Base-by-base conservation (phyloP, 2,113 vertebrate species). In the Cebus imitator region DNA sequence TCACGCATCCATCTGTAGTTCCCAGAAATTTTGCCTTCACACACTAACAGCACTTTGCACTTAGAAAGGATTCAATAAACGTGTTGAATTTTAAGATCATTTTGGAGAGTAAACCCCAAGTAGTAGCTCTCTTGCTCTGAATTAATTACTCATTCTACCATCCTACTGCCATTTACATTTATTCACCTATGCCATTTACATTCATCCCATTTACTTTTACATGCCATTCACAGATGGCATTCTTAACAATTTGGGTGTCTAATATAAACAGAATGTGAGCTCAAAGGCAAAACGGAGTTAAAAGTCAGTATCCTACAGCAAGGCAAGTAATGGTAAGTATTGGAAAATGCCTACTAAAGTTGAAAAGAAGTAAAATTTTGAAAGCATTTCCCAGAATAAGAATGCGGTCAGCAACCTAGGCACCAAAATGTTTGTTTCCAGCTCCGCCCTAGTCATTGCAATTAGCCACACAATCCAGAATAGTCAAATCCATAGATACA, bases 341-440 rank as follows among this genome's bases (percentile, higher is more conserved):
- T 55, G 9, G 32, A 81, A 73, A 13, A 23, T 23, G 8, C 21
- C 83, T 45, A 80, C 16, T 21, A 81, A 95, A 91, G 78, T 55
- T 80, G 27, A 81, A 92, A 94, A 86, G 20, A 92, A n/a, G 55
- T 45, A n/a, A 70, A 76, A 94, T 45, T 90, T 76, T 86, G 40
- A 50, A n/a, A 88, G 66, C 17, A 20, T 88, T 97, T 88, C 45
- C 35, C 37, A 14, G 73, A 55, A 25, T n/a, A 84, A 86, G 11
- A 81, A 78, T 61, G 23, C 84, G 2, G 32, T 92, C 40, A 70
- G 16, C 27, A 72, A 5, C 40, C 21, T 43, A 80, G 27, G 14
- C 7, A 87, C 27, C 14, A 43, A 37, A 48, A 75, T 57, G 32
- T 64, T 45, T 58, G 35, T 73, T 81, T 70, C 14, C 64, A 25